phyloP scores from a whole-genome alignment of 2,888 invertebrate genomes.

The Dione juno region DNA sequence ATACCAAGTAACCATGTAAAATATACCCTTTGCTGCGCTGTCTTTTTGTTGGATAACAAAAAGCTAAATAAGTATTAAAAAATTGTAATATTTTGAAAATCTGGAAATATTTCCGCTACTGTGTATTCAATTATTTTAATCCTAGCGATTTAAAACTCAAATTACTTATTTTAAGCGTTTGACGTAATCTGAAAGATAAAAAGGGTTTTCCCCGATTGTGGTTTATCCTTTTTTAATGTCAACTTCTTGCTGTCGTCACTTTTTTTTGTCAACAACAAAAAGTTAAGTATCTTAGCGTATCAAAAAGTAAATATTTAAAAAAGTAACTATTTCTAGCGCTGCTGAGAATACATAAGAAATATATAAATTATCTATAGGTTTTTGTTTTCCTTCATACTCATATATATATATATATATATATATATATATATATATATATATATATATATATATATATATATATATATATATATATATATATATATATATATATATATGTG shows the following conservation, averaged over 20 bases:
- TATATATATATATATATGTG: too few species aligned
- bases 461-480: too few species aligned
- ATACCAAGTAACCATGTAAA: slow-evolving; percentile 2
- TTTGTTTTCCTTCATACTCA: too few species aligned
- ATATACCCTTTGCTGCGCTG: background rate
- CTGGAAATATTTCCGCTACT: background rate
- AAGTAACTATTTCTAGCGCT: too few species aligned
- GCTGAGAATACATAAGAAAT: too few species aligned
- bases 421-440: too few species aligned
- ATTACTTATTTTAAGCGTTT: slow-evolving; percentile 17
- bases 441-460: too few species aligned
- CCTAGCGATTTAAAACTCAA: background rate
- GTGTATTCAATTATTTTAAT: background rate
- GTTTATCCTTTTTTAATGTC: slow-evolving; percentile 20
- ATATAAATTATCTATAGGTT: too few species aligned
- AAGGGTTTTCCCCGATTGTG: slow-evolving; percentile 4
- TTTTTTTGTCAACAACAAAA: background rate
- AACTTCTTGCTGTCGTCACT: slow-evolving; percentile 5
- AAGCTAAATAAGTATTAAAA: too few species aligned
- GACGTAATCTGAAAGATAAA: slow-evolving; percentile 20
- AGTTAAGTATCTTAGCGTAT: background rate
- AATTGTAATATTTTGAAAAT: too few species aligned
- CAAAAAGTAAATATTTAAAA: too few species aligned
- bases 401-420: too few species aligned
- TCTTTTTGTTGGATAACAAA: background rate